A percentile compares a stretch with the other conserved stretches of the same genome.
Evolutionary conservation across 2,113 vertebrate species (phyloP).

Genomic region (Microcebus ravelobensis): DNA sequence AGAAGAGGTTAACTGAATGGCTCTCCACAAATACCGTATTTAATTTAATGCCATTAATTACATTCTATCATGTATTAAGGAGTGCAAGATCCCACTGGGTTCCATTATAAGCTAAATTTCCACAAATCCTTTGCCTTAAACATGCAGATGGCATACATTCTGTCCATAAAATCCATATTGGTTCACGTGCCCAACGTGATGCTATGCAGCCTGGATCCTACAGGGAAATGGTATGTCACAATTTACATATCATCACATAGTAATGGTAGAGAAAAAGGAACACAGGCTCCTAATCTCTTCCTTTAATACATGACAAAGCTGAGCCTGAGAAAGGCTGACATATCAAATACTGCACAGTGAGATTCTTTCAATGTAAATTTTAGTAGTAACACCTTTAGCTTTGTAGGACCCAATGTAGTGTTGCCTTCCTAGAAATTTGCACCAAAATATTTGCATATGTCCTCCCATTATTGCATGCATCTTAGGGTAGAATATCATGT

Average conservation of each 20-base stretch:
- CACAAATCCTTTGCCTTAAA: conserved; percentile 36
- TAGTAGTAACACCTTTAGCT: neutral
- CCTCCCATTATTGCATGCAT: neutral
- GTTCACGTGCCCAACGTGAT: neutral
- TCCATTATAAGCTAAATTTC: conserved; percentile 52
- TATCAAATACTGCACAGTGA: neutral
- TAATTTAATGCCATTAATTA: conserved; percentile 51
- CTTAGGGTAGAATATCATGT: neutral
- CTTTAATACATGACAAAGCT: conserved; percentile 23
- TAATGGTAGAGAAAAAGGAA: neutral
- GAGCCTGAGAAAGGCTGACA: neutral
- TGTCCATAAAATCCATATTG: conserved; percentile 62
- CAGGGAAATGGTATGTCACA: conserved; percentile 45
- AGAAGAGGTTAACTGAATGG: conserved; percentile 25
- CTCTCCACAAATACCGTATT: conserved; percentile 22
- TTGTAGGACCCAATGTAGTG: neutral
- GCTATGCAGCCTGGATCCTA: neutral
- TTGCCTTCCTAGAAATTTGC: neutral
- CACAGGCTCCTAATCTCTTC: neutral
- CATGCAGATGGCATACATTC: conserved; percentile 63
- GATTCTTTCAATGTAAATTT: conserved; percentile 47
- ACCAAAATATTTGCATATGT: neutral
- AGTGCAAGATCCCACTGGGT: conserved; percentile 24
- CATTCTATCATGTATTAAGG: conserved; percentile 27
- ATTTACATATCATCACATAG: conserved; percentile 57